Conservation (phyloP, 2,113 vertebrate genomes). For the Oncorhynchus gorbuscha region DNA sequence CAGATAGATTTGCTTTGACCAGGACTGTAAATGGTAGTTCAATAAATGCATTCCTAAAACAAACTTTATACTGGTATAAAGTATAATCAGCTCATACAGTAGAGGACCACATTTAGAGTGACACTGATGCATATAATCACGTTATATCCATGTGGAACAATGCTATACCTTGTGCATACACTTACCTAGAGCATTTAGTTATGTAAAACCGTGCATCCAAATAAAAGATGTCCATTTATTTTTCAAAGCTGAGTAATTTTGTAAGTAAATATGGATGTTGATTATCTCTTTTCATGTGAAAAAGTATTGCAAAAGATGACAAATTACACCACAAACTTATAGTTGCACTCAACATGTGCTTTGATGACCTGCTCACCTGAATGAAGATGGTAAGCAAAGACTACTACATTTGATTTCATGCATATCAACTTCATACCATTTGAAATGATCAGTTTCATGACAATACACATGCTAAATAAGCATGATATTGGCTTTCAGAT, state of each 20-base stretch:
- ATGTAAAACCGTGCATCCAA: conserved; percentile 58
- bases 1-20: conserved; percentile 63
- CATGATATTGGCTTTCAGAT: not conserved
- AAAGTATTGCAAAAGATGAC: not conserved
- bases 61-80: conserved; percentile 68
- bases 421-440: not conserved
- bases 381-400: too few relatives aligned
- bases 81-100: conserved; percentile 36
- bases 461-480: not conserved
- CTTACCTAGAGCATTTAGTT: conserved; percentile 56
- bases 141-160: conserved; percentile 61
- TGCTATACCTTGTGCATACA: conserved; percentile 53
- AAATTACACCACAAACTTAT: not conserved
- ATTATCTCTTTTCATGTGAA: conserved; percentile 30
- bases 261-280: conserved; percentile 61
- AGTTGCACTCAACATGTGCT: not conserved
- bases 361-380: too few relatives aligned
- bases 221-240: conserved; percentile 74
- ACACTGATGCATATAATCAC: conserved; percentile 56
- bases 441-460: not conserved
- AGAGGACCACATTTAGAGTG: conserved; percentile 27
- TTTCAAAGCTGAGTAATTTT: conserved; percentile 71
- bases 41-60: conserved; percentile 4
- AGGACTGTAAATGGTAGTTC: conserved; percentile 73
- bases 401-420: not conserved